Evolutionary conservation across 2,888 invertebrate species (phyloP), one percentile per base, ranked within the genome.

Genomic region (Drosophila emarginata): DNA sequence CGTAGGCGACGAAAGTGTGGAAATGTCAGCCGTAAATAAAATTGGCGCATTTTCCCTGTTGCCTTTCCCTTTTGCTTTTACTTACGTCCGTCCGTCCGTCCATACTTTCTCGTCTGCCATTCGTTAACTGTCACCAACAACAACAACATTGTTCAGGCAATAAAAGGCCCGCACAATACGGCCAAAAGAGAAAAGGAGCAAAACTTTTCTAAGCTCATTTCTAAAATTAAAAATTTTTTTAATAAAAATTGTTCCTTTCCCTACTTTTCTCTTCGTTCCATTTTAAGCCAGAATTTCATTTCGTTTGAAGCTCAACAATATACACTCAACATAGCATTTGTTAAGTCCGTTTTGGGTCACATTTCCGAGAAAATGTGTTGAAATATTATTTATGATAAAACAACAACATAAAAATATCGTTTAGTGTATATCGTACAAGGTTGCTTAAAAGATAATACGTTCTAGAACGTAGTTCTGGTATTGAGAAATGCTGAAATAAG

Each of bases 1-100:
- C 66, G 39, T 36, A 68, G 59, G 78, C 80, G 21, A 45, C 21
- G 11, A 45, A 45, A 45, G 85, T 78, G 80, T 79, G 67, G 57
- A 80, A 74, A 68, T 79, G 78, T 73, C 86, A 82, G 77, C 82
- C 74, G 85, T 85, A 82, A 80, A 82, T 80, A 85, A 77, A 77
- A 80, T 77, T 78, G 74, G 56, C 77, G 67, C 69, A 69, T 74
- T 78, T 4, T 32, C 32, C 11, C 2, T 32, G 26, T 32, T 32
- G 11, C 2, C 36, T 54, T 18, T 18, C 18, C 11, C n/a, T n/a
- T n/a, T n/a, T 45, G 15, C 21, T 32, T 11, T 11, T 32, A 28
- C 28, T 6, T 28, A 28, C 28, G 0, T 32, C 7, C 32, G 9
- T 2, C 7, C 32, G 9, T 32, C 32, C 9, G 9, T 32, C 9